Conservation (phyloP, 2,888 invertebrate species). For the Hyppa rectilinea region DNA sequence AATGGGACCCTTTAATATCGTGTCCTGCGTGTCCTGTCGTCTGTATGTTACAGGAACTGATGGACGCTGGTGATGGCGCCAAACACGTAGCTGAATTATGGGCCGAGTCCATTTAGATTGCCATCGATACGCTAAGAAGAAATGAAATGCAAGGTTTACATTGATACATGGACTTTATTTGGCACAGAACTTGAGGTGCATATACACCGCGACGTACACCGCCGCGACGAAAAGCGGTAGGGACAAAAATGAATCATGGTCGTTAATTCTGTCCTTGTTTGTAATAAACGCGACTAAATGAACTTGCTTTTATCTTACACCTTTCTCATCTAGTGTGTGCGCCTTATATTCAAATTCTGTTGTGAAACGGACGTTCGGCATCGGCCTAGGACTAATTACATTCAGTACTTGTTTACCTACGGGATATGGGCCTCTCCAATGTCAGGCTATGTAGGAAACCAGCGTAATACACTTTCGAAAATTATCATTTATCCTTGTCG, state of each 20-base stretch:
- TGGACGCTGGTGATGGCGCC: no score
- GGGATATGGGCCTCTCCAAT: not conserved
- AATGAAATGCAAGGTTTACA: conserved; percentile 16
- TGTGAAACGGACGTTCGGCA: not conserved
- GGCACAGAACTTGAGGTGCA: not conserved
- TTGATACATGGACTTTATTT: not conserved
- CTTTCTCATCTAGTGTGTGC: not conserved
- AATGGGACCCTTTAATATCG: no score
- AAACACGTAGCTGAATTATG: no score
- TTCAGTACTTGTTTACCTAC: not conserved
- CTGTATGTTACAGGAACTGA: no score
- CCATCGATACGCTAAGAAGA: no score
- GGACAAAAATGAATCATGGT: not conserved
- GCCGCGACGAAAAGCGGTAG: not conserved
- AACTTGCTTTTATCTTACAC: not conserved
- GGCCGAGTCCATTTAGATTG: no score
- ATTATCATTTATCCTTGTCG: no score
- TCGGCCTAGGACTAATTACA: not conserved
- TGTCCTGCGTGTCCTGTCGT: no score
- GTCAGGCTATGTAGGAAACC: not conserved
- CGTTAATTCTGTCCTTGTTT: not conserved
- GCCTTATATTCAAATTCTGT: conserved; percentile 3
- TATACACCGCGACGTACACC: not conserved
- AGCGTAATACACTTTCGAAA: not conserved
- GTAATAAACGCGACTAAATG: not conserved